A percentile compares a stretch with the other conserved stretches of the same genome.
Evolutionary conservation across 2,113 vertebrate genomes (phyloP).

Genomic region (Ctenodactylus gundi): DNA sequence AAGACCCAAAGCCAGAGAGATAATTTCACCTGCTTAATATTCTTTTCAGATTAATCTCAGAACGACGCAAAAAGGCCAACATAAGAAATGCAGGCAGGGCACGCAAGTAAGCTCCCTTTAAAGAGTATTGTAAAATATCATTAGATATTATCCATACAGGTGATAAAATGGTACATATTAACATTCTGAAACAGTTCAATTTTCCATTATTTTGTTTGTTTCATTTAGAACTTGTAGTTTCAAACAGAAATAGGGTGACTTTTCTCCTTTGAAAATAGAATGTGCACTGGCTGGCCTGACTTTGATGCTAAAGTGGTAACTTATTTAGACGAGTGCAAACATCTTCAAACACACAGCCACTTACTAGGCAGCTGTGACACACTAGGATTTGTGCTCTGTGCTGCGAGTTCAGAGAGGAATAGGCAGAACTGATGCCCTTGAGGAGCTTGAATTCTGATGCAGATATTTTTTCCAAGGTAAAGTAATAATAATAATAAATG

Average conservation of each 20-base stretch:
- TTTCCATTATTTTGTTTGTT: not conserved
- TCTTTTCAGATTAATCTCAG: conserved; percentile 80
- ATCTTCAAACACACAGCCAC: not conserved
- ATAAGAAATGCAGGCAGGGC: conserved; percentile 82
- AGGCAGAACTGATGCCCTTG: fast-evolving
- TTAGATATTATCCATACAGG: not conserved
- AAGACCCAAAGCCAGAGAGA: not conserved
- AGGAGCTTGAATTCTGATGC: not conserved
- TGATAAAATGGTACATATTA: not conserved
- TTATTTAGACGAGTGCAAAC: not conserved
- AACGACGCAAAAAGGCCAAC: conserved; percentile 86
- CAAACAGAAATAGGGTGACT: not conserved
- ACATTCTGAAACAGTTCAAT: not conserved
- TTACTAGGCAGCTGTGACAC: not conserved
- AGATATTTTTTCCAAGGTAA: not conserved
- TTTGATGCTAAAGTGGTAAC: not conserved
- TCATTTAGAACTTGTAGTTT: conserved; percentile 2
- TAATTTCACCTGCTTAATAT: not conserved
- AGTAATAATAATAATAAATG: not conserved
- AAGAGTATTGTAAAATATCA: not conserved
- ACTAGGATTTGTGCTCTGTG: not conserved
- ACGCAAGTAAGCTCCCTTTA: not conserved
- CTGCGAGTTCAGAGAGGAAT: not conserved
- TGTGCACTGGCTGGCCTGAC: not conserved
- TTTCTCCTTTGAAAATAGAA: not conserved